A percentile compares a stretch with the other conserved stretches of the same genome.
These are phyloP conservation scores for Sitta europaea DNA, from an alignment of 2,113 vertebrate genomes.

Conservation along the genomic window DNA sequence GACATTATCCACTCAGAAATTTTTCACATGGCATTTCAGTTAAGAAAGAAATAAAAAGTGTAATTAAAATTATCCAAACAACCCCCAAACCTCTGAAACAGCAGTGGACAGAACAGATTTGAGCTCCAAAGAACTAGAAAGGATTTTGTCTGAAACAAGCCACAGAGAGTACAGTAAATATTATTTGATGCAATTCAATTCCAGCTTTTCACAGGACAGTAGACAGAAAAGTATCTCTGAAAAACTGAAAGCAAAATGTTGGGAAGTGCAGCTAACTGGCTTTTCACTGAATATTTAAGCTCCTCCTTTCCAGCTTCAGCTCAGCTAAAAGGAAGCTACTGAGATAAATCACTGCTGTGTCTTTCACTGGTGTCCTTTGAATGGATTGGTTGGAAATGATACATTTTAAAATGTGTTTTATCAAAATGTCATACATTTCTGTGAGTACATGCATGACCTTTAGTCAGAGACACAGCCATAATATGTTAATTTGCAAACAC, in stretches of 20 bases:
- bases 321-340: not conserved
- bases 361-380: not conserved
- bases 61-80: not conserved
- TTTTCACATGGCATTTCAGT: constrained; percentile 1
- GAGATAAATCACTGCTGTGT: not conserved
- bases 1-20: constrained; percentile 1
- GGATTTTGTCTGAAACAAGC: not conserved
- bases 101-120: not conserved
- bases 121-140: not conserved
- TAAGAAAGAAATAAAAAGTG: not conserved
- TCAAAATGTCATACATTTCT: not conserved
- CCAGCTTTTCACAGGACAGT: not conserved
- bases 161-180: not conserved
- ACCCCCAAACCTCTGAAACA: not conserved
- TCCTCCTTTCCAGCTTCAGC: not conserved
- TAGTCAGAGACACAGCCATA: not conserved
- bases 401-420: not conserved
- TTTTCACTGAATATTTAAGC: not conserved
- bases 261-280: not conserved
- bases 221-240: not conserved
- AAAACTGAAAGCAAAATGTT: not conserved
- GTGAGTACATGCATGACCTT: not conserved
- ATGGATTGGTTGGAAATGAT: not conserved
- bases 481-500: not conserved
- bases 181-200: not conserved